A percentile compares a stretch with the other conserved stretches of the same genome.
phyloP scores from a whole-genome alignment of 2,888 invertebrate species.

The Heliconius erato region DNA sequence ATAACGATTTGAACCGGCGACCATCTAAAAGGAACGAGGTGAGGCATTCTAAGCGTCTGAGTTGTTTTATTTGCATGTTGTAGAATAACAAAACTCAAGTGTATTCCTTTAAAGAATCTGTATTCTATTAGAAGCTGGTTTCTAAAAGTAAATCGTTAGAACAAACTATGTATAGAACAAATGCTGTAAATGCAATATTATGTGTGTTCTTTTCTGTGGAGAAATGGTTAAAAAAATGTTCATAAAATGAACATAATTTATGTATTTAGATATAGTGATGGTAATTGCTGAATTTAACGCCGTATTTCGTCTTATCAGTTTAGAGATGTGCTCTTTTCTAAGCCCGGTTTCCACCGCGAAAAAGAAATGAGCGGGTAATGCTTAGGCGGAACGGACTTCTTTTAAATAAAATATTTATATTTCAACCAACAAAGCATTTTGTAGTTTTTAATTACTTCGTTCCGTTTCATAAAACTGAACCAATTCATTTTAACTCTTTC shows the following conservation, averaged over 20 bases:
- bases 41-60: neutral
- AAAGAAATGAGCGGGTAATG: too few relatives aligned
- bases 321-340: too few relatives aligned
- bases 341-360: too few relatives aligned
- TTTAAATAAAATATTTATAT: too few relatives aligned
- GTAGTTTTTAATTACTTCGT: too few relatives aligned
- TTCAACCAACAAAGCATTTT: too few relatives aligned
- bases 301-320: too few relatives aligned
- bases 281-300: too few relatives aligned
- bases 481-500: too few relatives aligned
- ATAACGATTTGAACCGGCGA: neutral
- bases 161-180: neutral
- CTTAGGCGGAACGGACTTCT: too few relatives aligned
- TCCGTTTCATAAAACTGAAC: too few relatives aligned
- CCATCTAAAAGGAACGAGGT: neutral
- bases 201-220: neutral
- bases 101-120: constrained; percentile 2
- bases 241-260: neutral
- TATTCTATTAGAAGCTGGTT: neutral
- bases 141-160: constrained; percentile 7
- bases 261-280: neutral
- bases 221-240: neutral
- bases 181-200: neutral
- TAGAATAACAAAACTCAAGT: constrained; percentile 16
- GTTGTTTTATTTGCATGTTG: neutral